Evolutionary conservation across 2,888 invertebrate genomes (phyloP), one percentile per base, ranked within the genome.

Genomic region (Diadegma fenestrale): DNA sequence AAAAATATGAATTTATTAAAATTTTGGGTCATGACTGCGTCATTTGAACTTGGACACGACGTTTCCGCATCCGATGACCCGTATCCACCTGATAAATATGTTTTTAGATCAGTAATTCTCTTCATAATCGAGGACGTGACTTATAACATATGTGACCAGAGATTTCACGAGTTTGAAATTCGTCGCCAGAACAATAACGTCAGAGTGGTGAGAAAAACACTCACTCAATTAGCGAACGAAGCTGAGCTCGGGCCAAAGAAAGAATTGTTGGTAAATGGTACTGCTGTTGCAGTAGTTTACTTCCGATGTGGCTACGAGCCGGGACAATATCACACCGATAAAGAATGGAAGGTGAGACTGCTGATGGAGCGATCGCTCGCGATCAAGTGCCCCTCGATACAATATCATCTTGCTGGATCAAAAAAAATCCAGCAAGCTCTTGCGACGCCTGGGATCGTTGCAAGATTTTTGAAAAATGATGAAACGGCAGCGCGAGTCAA

Each of bases 401-500:
- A 97, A 30, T 97, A 97, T 93, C 98, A 98, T 93, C 95, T 99
- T 89, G 99, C 99, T 0, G 99, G 98, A 22, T 97, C 98, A 0
- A 99, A 99, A 94, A 99, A 98, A 94, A 96, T 99, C 14, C 99
- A 99, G 92, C 98, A 99, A 94, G 97, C 97, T 33, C 94, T 99
- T 68, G 97, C 98, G 0, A 95, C 95, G 78, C 96, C 97, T 0
- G 97, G 97, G 0, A 95, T 95, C 0, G 92, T 99, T 45, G 97
- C 97, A 93, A 95, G 95, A 90, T 98, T 97, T 93, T 94, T 98
- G 88, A 95, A 95, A 2, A 95, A 96, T 90, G 94, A 95, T 0
- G 94, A 95, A 1, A 96, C 96, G 72, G 95, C 96, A 0, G 95
- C 95, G 81, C 94, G 96, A 0, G 96, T 98, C 2, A 94, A 96